Base-by-base conservation (phyloP, 2,113 vertebrate species). In the Nerophis lumbriciformis region DNA sequence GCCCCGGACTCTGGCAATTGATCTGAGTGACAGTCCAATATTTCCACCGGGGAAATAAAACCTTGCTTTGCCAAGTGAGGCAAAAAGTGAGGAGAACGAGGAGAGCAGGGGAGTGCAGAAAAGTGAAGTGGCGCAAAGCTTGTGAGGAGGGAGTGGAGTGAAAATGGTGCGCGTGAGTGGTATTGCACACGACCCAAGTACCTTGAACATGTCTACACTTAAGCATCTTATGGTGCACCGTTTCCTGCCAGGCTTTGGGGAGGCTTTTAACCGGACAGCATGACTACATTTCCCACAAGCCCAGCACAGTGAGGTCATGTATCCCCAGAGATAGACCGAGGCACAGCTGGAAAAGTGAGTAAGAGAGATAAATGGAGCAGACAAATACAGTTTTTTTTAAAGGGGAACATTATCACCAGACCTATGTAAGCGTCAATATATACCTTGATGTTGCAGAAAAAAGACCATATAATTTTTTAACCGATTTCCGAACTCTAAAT, bases 11-110 rank as follows among this genome's bases (percentile, higher is more conserved):
- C 85, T 84, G 81, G 84, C 86, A 87, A 91, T 90, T 91, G 90
- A 92, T 91, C 89, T 90, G 86, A 87, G 81, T 91, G 90, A 91
- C 89, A 90, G 90, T 77, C 85, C 88, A 87, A 89, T 90, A 90
- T 88, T 88, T 90, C 84, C 88, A 90, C 87, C 77, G 80, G 90
- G 90, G 90, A 91, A 90, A 91, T 90, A 90, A 28, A 91, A 90
- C 72, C 79, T 77, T 28, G 71, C 65, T 84, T 81, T 75, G 72
- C 67, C 72, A 72, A 45, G 83, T 61, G 77, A 72, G 79, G 69
- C 65, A 68, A 58, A 45, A 68, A 78, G 73, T 65, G 55, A 47
- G 71, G 57, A 59, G 42, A 45, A 45, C 12, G 42, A 12, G 64
- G 66, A 48, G 72, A 53, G 64, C 19, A 39, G 64, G 28, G 70